A percentile compares a stretch with the other conserved stretches of the same genome.
Conservation (phyloP, 2,888 invertebrate genomes). For the Odontomyia ornata region DNA sequence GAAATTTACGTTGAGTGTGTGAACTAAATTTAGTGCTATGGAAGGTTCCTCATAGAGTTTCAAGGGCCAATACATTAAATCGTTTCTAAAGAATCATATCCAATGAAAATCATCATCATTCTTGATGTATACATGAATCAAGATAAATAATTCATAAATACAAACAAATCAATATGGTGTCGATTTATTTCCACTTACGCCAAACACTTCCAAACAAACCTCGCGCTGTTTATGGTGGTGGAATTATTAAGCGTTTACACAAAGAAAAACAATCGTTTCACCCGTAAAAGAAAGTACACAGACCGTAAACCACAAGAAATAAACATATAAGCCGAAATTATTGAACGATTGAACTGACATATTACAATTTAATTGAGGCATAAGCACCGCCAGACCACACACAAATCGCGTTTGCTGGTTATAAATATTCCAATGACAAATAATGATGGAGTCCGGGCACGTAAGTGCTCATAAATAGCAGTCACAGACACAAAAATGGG, state of each 20-base stretch:
- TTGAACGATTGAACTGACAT: slow-evolving; percentile 25
- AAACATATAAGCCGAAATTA: slow-evolving; percentile 15
- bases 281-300: background rate
- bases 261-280: background rate
- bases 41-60: too few relatives aligned
- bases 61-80: too few relatives aligned
- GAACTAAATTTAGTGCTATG: too few relatives aligned
- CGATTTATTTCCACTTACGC: too few relatives aligned
- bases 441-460: slow-evolving; percentile 22
- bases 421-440: slow-evolving; percentile 29
- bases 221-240: background rate
- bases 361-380: slow-evolving; percentile 36
- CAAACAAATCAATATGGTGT: too few relatives aligned
- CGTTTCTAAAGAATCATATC: too few relatives aligned
- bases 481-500: slow-evolving; percentile 23
- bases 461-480: slow-evolving; percentile 25
- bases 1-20: too few relatives aligned
- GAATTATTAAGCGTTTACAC: background rate
- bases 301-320: background rate
- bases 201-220: too few relatives aligned
- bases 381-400: background rate
- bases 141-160: too few relatives aligned
- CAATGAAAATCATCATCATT: too few relatives aligned
- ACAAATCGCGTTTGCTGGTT: background rate
- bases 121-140: too few relatives aligned